phyloP scores from a whole-genome alignment of 2,888 invertebrate species.

The Frankliniella fusca region DNA sequence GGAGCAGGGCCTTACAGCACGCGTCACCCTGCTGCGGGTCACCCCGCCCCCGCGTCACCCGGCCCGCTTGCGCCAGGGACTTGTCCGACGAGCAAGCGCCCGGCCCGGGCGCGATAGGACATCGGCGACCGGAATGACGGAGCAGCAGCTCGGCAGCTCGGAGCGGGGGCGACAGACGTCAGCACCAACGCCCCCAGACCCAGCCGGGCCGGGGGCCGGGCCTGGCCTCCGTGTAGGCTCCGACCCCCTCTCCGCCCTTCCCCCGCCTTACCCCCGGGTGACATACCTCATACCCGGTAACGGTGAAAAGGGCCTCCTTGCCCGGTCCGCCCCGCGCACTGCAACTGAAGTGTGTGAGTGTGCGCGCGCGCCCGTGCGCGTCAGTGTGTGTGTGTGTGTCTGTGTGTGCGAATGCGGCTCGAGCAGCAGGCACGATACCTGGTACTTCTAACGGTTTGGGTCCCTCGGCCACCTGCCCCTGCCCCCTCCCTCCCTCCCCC shows the following conservation, averaged over 20 bases:
- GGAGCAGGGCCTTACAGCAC: no score
- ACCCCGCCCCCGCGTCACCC: no score
- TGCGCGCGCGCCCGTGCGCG: neutral
- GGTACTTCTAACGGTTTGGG: constrained; percentile 22
- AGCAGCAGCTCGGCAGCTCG: no score
- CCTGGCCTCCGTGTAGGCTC: neutral
- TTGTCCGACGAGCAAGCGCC: no score
- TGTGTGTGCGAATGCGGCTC: neutral
- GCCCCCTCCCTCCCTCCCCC: neutral
- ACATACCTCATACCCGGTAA: neutral
- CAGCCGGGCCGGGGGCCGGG: neutral
- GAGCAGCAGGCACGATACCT: neutral
- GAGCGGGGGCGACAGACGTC: neutral
- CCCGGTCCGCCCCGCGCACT: neutral
- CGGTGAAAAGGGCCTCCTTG: neutral
- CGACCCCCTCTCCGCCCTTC: neutral
- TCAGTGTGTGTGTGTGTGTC: neutral
- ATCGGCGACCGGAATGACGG: neutral
- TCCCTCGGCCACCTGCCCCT: neutral
- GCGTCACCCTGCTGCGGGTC: no score
- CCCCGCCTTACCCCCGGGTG: neutral
- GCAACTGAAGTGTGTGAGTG: neutral
- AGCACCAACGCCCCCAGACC: neutral
- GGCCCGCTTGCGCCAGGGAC: no score
- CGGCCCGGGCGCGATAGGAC: no score